Evolutionary conservation across 2,888 invertebrate genomes (phyloP).

Genomic region (Lasioglossum vierecki): DNA sequence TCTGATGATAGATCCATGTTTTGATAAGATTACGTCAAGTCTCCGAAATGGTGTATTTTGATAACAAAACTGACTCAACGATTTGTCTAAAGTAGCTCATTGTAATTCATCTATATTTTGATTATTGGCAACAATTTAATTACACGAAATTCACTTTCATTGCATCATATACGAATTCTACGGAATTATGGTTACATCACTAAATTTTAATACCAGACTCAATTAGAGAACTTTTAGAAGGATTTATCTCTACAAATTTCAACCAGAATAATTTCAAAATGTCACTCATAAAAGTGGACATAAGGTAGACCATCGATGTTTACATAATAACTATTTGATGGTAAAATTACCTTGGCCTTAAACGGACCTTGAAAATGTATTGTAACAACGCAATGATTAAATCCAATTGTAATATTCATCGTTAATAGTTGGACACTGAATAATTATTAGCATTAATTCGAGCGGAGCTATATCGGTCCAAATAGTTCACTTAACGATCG

Average conservation of each 20-base stretch:
- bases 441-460: not conserved
- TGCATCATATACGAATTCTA: not conserved
- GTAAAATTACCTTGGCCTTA: too few relatives aligned
- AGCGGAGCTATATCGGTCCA: not conserved
- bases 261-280: not conserved
- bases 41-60: not conserved
- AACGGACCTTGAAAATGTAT: not conserved
- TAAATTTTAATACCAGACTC: not conserved
- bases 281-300: not conserved
- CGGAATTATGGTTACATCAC: not conserved
- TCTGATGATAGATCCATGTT: slow-evolving; percentile 20
- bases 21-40: slow-evolving; percentile 39
- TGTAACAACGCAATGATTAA: not conserved
- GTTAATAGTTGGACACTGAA: not conserved
- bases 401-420: not conserved
- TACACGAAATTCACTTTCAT: not conserved
- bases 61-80: slow-evolving; percentile 17
- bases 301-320: not conserved
- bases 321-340: not conserved
- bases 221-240: not conserved
- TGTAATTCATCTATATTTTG: not conserved
- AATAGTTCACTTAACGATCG: not conserved
- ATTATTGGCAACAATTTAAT: not conserved
- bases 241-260: not conserved
- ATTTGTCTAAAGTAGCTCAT: not conserved